Evolutionary conservation across 2,113 vertebrate species (phyloP).

Genomic region (Prunella fulvescens): DNA sequence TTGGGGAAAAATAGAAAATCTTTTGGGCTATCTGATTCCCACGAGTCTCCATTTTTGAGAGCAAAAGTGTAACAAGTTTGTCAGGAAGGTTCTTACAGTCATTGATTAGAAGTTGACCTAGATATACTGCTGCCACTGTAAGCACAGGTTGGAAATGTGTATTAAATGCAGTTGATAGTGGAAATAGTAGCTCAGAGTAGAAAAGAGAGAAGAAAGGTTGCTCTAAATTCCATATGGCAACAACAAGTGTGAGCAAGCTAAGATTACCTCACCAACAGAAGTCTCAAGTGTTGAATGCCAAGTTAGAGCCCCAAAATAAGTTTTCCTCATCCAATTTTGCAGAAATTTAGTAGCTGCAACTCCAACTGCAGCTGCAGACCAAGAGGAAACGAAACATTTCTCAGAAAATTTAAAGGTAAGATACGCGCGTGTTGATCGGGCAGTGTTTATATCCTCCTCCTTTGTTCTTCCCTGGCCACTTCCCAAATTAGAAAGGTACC

Average conservation of each 20-base stretch:
- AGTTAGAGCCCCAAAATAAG: background rate
- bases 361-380: background rate
- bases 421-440: fast-evolving
- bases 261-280: background rate
- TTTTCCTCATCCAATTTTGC: background rate
- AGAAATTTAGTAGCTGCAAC: background rate
- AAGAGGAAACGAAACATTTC: background rate
- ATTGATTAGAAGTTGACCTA: background rate
- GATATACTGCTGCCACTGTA: background rate
- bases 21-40: background rate
- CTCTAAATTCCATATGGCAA: background rate
- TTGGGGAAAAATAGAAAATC: background rate
- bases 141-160: background rate
- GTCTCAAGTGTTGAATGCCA: background rate
- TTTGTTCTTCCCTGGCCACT: background rate
- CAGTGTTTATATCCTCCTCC: background rate
- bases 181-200: background rate
- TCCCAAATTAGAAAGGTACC: background rate
- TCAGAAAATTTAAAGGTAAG: background rate
- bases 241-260: background rate
- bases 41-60: background rate
- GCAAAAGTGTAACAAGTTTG: background rate
- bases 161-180: background rate
- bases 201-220: background rate
- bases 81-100: background rate